A percentile compares a stretch with the other conserved stretches of the same genome.
phyloP scores from a whole-genome alignment of 2,888 invertebrate genomes.

The Zootermopsis nevadensis region DNA sequence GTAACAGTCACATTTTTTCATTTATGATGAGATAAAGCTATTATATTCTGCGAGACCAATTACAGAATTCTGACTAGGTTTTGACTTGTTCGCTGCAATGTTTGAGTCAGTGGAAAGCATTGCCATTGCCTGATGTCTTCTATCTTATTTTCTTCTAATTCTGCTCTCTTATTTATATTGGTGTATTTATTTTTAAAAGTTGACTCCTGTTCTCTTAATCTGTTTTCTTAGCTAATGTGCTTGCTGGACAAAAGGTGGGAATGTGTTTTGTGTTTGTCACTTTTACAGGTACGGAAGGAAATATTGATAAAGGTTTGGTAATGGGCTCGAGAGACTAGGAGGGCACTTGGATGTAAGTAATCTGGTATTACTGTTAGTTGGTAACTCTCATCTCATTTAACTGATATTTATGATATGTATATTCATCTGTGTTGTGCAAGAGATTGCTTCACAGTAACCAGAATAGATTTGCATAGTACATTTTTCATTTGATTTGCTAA shows the following conservation, averaged over 20 bases:
- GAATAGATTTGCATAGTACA: too few relatives aligned
- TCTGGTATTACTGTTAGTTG: conserved; percentile 32
- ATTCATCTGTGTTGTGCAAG: background rate
- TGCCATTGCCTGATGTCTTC: background rate
- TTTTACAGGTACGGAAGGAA: conserved; percentile 51
- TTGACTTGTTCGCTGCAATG: too few relatives aligned
- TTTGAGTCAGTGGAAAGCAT: too few relatives aligned
- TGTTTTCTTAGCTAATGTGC: background rate
- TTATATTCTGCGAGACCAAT: too few relatives aligned
- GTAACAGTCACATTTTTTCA: too few relatives aligned
- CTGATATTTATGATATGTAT: background rate
- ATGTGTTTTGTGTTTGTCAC: conserved; percentile 48
- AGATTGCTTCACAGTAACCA: background rate
- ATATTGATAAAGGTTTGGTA: conserved; percentile 50
- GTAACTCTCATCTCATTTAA: background rate
- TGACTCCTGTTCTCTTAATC: background rate
- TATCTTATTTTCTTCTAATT: background rate
- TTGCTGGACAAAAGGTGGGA: conserved; percentile 12
- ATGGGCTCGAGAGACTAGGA: conserved; percentile 27
- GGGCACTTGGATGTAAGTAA: background rate
- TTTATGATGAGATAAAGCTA: too few relatives aligned
- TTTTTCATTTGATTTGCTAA: too few relatives aligned
- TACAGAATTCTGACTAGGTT: too few relatives aligned
- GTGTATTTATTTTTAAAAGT: background rate
- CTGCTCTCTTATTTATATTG: background rate